Evolutionary conservation across 2,113 vertebrate genomes (phyloP).

Genomic region (Rissa tridactyla): DNA sequence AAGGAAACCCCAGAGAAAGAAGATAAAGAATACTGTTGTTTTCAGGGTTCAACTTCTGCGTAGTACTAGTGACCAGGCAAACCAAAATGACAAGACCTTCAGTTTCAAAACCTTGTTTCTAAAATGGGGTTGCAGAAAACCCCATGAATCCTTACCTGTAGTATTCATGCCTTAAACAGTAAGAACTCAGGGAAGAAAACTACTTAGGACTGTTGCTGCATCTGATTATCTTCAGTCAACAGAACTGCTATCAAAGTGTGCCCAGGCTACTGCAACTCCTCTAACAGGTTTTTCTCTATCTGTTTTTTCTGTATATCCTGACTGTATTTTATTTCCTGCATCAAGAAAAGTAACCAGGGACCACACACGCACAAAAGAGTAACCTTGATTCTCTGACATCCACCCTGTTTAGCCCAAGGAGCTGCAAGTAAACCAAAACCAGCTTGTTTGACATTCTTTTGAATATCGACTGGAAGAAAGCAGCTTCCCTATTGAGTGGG

Average conservation of each 20-base stretch:
- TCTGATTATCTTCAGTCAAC: not conserved
- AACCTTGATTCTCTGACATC: not conserved
- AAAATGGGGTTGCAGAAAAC: not conserved
- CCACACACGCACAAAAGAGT: not conserved
- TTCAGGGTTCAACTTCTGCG: not conserved
- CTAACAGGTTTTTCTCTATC: not conserved
- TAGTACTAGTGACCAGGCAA: not conserved
- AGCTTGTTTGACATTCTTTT: not conserved
- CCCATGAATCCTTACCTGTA: not conserved
- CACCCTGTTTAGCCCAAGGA: not conserved
- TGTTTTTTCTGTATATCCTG: not conserved
- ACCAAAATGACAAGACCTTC: not conserved
- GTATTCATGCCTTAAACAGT: not conserved
- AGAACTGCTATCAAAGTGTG: not conserved
- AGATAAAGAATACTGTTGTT: not conserved
- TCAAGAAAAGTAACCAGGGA: not conserved
- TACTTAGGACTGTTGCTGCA: not conserved
- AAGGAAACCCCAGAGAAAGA: not conserved
- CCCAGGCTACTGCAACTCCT: not conserved
- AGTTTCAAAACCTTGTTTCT: not conserved
- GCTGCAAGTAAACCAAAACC: not conserved
- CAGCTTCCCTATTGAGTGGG: not conserved
- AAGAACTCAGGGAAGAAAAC: not conserved
- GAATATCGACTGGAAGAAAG: not conserved
- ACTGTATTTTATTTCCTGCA: not conserved